A percentile compares a stretch with the other conserved stretches of the same genome.
phyloP scores from a whole-genome alignment of 1,140 invertebrate species.

The Calliopsis andreniformis region DNA sequence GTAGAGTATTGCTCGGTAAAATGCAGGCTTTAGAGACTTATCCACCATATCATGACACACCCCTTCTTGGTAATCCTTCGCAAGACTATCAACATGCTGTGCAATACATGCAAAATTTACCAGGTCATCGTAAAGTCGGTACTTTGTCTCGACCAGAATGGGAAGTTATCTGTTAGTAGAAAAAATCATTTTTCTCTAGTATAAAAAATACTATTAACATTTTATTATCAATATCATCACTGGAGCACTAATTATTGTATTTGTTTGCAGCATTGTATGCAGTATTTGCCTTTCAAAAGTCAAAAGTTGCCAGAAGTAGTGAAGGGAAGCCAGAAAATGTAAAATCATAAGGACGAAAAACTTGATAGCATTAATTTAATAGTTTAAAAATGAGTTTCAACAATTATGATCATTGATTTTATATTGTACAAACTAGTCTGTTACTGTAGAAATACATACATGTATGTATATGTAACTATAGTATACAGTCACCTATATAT shows the following conservation, averaged over 20 bases:
- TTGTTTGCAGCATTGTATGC: conserved; percentile 90
- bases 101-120: conserved; percentile 82
- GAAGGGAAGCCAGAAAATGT: conserved; percentile 84
- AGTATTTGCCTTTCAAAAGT: conserved; percentile 93
- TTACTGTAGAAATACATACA: conserved; percentile 33
- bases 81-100: conserved; percentile 89
- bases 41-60: conserved; percentile 80
- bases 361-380: conserved; percentile 7
- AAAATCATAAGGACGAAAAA: conserved; percentile 56
- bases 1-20: conserved; percentile 81
- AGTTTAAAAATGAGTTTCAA: conserved; percentile 22
- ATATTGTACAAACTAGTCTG: conserved; percentile 20
- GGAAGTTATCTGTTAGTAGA: conserved; percentile 93
- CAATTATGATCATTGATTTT: conserved; percentile 22
- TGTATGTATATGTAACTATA: conserved; percentile 35
- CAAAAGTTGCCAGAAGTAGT: conserved; percentile 84
- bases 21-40: conserved; percentile 88
- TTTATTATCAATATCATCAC: conserved; percentile 7
- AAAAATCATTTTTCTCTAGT: conserved; percentile 53
- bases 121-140: conserved; percentile 83
- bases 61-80: conserved; percentile 83
- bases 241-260: conserved; percentile 45
- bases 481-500: conserved; percentile 5
- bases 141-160: conserved; percentile 95
- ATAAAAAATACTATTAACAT: conserved; percentile 35